Percentiles rank a stretch among this genome's conserved stretches.
phyloP scores from a whole-genome alignment of 2,113 vertebrate species.

The Muntiacus muntjak region DNA sequence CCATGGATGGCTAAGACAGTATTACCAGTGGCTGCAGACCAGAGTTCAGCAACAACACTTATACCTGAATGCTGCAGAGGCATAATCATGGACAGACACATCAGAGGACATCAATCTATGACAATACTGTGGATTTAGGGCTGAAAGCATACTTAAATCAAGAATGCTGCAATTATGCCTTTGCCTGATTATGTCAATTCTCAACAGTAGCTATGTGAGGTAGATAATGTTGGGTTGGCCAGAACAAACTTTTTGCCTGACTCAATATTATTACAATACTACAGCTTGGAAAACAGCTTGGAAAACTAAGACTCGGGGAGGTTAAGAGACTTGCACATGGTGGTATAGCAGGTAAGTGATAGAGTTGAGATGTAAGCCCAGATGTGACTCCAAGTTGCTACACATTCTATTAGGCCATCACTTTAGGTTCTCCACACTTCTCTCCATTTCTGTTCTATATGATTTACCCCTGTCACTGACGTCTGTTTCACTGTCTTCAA shows the following conservation, averaged over 20 bases:
- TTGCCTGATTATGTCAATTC: not conserved
- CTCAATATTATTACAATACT: not conserved
- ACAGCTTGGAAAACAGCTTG: not conserved
- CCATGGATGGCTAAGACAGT: not conserved
- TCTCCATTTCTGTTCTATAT: not conserved
- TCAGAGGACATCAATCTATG: not conserved
- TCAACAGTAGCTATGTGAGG: not conserved
- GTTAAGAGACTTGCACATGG: not conserved
- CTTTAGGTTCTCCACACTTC: not conserved
- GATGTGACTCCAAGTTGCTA: not conserved
- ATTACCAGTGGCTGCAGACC: not conserved
- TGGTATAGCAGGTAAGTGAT: not conserved
- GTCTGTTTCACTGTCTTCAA: not conserved
- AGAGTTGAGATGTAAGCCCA: not conserved
- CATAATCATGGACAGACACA: not conserved
- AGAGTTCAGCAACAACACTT: not conserved
- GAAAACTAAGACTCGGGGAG: not conserved
- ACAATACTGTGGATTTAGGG: not conserved
- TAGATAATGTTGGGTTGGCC: not conserved
- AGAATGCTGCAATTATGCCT: not conserved
- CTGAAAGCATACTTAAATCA: not conserved
- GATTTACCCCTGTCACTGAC: not conserved
- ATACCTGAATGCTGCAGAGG: not conserved
- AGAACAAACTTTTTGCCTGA: not conserved
- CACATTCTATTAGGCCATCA: not conserved